phyloP scores from a whole-genome alignment of 2,888 invertebrate genomes.

The Sthenelais limicola region DNA sequence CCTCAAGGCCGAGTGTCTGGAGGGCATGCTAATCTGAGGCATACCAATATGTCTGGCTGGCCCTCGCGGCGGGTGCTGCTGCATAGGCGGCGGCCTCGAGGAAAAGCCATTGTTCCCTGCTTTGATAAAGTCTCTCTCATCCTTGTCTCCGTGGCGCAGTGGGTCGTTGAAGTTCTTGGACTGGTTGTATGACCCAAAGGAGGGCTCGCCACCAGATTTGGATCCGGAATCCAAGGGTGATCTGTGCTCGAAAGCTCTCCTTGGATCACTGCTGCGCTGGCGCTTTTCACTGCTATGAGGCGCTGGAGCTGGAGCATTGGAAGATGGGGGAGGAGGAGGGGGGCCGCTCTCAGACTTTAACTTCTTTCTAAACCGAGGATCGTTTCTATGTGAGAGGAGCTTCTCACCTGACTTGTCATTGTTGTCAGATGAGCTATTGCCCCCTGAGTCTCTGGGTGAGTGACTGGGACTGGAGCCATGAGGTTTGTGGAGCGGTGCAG shows the following conservation, averaged over 20 bases:
- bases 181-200: constrained; percentile 14
- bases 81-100: background rate
- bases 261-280: too few species aligned
- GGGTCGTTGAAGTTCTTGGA: background rate
- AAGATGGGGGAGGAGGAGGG: background rate
- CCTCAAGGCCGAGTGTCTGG: background rate
- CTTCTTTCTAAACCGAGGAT: constrained; percentile 70
- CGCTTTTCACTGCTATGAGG: too few species aligned
- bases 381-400: constrained; percentile 57
- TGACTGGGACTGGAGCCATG: background rate
- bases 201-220: constrained; percentile 6
- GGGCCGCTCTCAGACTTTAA: constrained; percentile 32
- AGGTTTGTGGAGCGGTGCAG: background rate
- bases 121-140: too few species aligned
- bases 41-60: constrained; percentile 22
- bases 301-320: too few species aligned
- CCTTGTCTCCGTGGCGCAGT: background rate
- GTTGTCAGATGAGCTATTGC: too few species aligned
- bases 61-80: too few species aligned
- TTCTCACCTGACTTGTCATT: background rate
- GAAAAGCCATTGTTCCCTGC: too few species aligned
- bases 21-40: constrained; percentile 16
- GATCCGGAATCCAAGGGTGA: constrained; percentile 6
- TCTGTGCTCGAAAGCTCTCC: constrained; percentile 21
- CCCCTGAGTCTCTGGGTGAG: background rate